phyloP scores from a whole-genome alignment of 2,113 vertebrate genomes.

The Callorhinus ursinus region DNA sequence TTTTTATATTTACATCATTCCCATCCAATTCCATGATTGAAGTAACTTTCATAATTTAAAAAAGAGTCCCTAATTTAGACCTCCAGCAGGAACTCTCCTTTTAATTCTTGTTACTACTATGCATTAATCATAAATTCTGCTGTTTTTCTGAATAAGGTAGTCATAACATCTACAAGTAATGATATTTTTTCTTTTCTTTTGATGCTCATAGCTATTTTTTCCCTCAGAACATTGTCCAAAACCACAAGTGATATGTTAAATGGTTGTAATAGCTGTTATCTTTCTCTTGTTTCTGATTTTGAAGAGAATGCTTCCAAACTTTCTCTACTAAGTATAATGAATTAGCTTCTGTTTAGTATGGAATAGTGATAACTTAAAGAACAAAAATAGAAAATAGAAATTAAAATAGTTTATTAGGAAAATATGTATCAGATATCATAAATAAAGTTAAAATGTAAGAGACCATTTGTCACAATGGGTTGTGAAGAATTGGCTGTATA shows the following conservation, averaged over 20 bases:
- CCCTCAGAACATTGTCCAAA: background rate
- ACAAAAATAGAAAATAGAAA: background rate
- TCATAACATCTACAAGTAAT: background rate
- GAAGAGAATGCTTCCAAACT: background rate
- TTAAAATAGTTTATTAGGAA: background rate
- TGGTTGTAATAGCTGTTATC: background rate
- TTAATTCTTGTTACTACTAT: background rate
- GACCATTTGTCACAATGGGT: background rate
- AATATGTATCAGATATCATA: background rate
- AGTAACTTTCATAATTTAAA: background rate
- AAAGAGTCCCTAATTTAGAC: background rate
- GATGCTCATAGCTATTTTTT: background rate
- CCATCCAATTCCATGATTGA: background rate
- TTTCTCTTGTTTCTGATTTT: background rate
- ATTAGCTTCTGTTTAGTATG: background rate
- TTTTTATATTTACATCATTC: slow-evolving; percentile 9
- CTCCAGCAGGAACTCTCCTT: background rate
- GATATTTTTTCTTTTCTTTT: background rate
- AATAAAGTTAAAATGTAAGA: background rate
- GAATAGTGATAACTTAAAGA: background rate
- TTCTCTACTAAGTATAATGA: background rate
- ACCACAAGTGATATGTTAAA: background rate
- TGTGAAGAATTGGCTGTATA: background rate
- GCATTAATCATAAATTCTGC: background rate
- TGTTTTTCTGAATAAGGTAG: background rate